Percentiles rank a stretch among this genome's conserved stretches.
Evolutionary conservation across 2,888 invertebrate species (phyloP).

Genomic region (Seira musarum): DNA sequence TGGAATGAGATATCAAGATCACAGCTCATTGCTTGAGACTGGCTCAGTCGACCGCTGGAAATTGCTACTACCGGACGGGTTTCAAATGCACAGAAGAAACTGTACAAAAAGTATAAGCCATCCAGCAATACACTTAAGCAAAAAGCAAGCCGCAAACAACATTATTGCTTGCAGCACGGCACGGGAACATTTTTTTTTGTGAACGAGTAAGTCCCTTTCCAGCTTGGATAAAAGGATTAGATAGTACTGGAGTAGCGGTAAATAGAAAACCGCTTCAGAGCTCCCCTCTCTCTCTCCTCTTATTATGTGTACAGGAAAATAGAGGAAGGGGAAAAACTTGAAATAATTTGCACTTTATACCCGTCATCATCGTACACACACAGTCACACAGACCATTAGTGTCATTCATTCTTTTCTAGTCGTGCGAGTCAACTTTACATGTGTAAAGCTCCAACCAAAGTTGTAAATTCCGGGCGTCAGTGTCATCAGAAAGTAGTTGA

Average conservation of each 20-base stretch:
- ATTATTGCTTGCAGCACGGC: background rate
- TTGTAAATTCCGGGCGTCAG: background rate
- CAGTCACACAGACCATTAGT: background rate
- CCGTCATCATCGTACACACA: background rate
- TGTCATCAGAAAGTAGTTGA: background rate
- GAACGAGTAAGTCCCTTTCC: too few relatives aligned
- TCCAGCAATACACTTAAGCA: background rate
- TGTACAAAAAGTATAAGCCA: too few relatives aligned
- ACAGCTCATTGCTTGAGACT: background rate
- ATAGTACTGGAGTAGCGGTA: slow-evolving; percentile 23
- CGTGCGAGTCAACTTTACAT: background rate
- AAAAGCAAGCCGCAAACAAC: background rate
- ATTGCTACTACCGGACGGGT: slow-evolving; percentile 9
- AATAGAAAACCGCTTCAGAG: slow-evolving; percentile 36
- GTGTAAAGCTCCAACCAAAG: background rate
- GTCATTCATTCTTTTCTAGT: slow-evolving; percentile 9
- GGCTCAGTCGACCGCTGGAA: slow-evolving; percentile 17
- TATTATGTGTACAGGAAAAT: background rate
- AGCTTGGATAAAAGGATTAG: slow-evolving; percentile 10
- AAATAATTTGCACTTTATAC: background rate
- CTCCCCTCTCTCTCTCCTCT: slow-evolving; percentile 1
- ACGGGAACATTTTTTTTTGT: background rate
- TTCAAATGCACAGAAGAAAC: background rate
- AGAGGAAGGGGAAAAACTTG: background rate
- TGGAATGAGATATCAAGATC: slow-evolving; percentile 16